phyloP scores from a whole-genome alignment of 2,113 vertebrate species.

The Pachypanchax playfairii region DNA sequence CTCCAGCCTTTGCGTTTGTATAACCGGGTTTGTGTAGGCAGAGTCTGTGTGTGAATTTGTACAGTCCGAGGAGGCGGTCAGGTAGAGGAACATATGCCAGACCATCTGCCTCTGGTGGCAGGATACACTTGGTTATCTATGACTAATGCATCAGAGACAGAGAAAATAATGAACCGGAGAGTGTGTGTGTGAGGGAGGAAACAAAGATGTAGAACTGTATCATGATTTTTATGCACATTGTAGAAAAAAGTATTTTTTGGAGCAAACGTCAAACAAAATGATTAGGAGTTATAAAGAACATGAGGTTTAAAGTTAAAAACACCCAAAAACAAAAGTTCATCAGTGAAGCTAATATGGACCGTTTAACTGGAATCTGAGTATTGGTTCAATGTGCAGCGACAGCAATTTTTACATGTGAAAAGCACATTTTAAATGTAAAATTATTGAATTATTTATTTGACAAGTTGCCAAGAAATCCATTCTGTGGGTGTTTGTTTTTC shows the following conservation, averaged over 20 bases:
- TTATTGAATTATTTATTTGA: not conserved
- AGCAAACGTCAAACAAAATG: not conserved
- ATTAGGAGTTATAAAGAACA: not conserved
- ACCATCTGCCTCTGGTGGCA: constrained; percentile 68
- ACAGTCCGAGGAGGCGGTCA: constrained; percentile 33
- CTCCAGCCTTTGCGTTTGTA: constrained; percentile 22
- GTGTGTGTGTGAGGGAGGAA: constrained; percentile 20
- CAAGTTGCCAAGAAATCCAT: no score
- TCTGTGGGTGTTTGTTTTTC: no score
- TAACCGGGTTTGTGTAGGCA: constrained; percentile 11
- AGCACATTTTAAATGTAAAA: not conserved
- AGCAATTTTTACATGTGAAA: not conserved
- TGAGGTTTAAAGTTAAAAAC: not conserved
- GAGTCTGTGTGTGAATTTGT: constrained; percentile 20
- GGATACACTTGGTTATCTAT: constrained; percentile 54
- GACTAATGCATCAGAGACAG: constrained; percentile 51
- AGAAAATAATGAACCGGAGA: constrained; percentile 27
- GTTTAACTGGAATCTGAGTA: not conserved
- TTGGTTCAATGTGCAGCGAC: not conserved
- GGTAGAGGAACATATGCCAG: constrained; percentile 59
- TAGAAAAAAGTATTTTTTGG: not conserved
- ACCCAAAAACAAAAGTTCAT: constrained; percentile 7
- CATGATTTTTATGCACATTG: constrained; percentile 1
- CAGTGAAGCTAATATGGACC: constrained; percentile 4
- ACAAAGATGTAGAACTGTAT: constrained; percentile 8